Evolutionary conservation across 2,797 vertebrate species (phyloP).

Genomic region (Phoeniculus purpureus): DNA sequence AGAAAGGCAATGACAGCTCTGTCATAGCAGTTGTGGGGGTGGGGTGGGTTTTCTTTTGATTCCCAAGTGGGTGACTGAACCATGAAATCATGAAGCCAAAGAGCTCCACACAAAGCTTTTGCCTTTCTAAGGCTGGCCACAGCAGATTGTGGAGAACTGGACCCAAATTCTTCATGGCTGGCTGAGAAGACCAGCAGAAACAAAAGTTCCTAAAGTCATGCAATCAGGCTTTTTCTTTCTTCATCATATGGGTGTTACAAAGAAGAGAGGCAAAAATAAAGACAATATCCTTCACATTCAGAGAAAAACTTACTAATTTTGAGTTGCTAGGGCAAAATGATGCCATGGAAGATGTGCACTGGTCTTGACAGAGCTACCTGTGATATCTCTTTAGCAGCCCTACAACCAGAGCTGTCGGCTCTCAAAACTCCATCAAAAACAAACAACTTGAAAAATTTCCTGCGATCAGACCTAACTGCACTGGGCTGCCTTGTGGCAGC

Average conservation of each 20-base stretch:
- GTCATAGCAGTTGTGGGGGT: too few relatives aligned
- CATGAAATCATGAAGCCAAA: too few relatives aligned
- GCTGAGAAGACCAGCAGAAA: neutral
- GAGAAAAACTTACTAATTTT: neutral
- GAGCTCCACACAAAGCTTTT: too few relatives aligned
- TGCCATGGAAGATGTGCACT: neutral
- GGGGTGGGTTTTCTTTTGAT: too few relatives aligned
- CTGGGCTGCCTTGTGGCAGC: neutral
- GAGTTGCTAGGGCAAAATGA: neutral
- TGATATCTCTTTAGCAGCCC: neutral
- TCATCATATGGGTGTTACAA: neutral
- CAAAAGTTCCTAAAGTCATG: neutral
- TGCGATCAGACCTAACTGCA: neutral
- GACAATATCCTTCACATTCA: neutral
- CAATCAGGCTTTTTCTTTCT: neutral
- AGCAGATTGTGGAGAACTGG: neutral
- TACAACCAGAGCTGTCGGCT: neutral
- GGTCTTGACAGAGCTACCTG: neutral
- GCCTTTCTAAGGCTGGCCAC: too few relatives aligned
- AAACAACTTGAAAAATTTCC: neutral
- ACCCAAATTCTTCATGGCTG: neutral
- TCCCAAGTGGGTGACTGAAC: too few relatives aligned
- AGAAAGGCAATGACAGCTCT: too few relatives aligned
- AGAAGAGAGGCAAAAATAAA: neutral
- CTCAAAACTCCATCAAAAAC: neutral